Conservation (phyloP, 2,888 invertebrate species). For the Andrena trimmerana region DNA sequence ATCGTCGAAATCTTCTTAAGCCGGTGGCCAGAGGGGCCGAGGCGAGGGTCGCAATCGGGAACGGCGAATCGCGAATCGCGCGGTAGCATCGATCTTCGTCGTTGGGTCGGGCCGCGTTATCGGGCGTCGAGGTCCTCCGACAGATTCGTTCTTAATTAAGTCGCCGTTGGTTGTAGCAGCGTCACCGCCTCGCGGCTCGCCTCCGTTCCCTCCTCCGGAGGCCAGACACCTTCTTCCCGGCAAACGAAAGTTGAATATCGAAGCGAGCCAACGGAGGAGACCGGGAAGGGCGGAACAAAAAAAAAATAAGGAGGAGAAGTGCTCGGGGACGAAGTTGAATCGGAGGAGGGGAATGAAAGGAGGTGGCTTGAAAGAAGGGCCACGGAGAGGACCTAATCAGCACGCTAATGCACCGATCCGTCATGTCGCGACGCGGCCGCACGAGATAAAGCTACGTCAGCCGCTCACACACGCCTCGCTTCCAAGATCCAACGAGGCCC, state of each 20-base stretch:
- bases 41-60: slow-evolving; percentile 21
- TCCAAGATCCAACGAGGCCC: slow-evolving; percentile 43
- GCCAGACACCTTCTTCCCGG: slow-evolving; percentile 26
- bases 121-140: slow-evolving; percentile 33
- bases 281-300: background rate
- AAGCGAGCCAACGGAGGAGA: background rate
- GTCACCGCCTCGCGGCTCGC: slow-evolving; percentile 28
- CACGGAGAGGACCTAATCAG: slow-evolving; percentile 76
- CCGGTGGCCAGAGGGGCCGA: background rate
- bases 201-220: slow-evolving; percentile 22
- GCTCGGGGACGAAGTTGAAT: slow-evolving; percentile 28
- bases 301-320: background rate
- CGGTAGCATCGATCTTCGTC: slow-evolving; percentile 59
- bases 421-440: slow-evolving; percentile 76
- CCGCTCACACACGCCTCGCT: slow-evolving; percentile 48
- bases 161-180: slow-evolving; percentile 55
- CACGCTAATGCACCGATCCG: slow-evolving; percentile 82
- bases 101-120: slow-evolving; percentile 40
- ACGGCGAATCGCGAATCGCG: slow-evolving; percentile 35
- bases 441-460: slow-evolving; percentile 69
- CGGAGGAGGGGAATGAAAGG: slow-evolving; percentile 25
- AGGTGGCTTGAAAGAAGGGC: slow-evolving; percentile 41
- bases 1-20: background rate
- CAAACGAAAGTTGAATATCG: slow-evolving; percentile 41
- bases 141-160: slow-evolving; percentile 72